A percentile compares a stretch with the other conserved stretches of the same genome.
phyloP scores from a whole-genome alignment of 1,140 invertebrate genomes.

The Drosophila micromelanica region DNA sequence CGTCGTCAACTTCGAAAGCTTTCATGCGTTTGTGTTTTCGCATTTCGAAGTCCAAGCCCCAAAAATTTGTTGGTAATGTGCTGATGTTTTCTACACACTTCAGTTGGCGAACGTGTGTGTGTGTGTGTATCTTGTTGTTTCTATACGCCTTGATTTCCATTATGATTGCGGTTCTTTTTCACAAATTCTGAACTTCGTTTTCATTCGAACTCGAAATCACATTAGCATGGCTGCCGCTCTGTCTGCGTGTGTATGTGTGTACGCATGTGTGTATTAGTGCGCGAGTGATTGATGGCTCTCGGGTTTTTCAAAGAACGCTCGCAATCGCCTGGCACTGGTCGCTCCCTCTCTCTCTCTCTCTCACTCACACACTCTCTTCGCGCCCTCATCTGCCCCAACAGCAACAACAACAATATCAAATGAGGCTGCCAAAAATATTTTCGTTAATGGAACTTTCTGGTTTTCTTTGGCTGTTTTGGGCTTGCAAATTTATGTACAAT shows the following conservation, averaged over 20 bases:
- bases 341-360: slow-evolving; percentile 4
- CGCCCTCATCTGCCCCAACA: slow-evolving; percentile 10
- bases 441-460: slow-evolving; percentile 79
- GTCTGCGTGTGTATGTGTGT: slow-evolving; percentile 15
- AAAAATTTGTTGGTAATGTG: slow-evolving; percentile 42
- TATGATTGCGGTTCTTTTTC: slow-evolving; percentile 50
- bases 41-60: slow-evolving; percentile 31
- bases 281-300: slow-evolving; percentile 63
- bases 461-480: slow-evolving; percentile 65
- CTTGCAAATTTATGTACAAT: slow-evolving; percentile 57
- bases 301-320: slow-evolving; percentile 67
- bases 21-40: slow-evolving; percentile 29
- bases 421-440: slow-evolving; percentile 77
- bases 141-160: slow-evolving; percentile 58
- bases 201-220: slow-evolving; percentile 71
- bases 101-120: slow-evolving; percentile 22
- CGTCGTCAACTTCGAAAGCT: slow-evolving; percentile 49
- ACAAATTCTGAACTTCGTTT: slow-evolving; percentile 65
- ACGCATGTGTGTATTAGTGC: slow-evolving; percentile 6
- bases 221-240: slow-evolving; percentile 53
- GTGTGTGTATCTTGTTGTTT: slow-evolving; percentile 31
- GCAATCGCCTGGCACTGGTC: slow-evolving; percentile 22
- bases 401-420: slow-evolving; percentile 20
- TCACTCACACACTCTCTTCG: slow-evolving; percentile 5
- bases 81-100: slow-evolving; percentile 63